A percentile compares a stretch with the other conserved stretches of the same genome.
phyloP scores from a whole-genome alignment of 1,140 invertebrate genomes.

The Mactra quadrangularis region DNA sequence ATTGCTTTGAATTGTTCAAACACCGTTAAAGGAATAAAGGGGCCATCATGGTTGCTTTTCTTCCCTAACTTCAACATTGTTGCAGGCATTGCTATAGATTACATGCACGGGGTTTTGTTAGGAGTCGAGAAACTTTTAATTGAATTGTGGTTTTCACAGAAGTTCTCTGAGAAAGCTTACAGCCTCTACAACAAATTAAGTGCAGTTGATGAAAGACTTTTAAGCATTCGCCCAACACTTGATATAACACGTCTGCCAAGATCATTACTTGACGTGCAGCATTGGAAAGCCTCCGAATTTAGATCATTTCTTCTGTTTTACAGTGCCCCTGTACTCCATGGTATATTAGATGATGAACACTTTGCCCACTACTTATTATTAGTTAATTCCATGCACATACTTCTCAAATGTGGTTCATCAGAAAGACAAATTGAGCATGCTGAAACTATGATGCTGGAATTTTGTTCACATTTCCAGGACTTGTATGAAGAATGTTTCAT shows the following conservation, averaged over 20 bases:
- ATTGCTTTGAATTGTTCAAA: not conserved
- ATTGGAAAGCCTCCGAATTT: constrained; percentile 68
- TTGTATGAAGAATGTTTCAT: constrained; percentile 58
- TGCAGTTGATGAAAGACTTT: constrained; percentile 45
- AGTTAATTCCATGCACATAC: constrained; percentile 53
- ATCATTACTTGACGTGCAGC: constrained; percentile 49
- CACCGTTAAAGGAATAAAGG: constrained; percentile 58
- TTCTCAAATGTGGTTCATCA: constrained; percentile 46
- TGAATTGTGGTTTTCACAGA: constrained; percentile 50
- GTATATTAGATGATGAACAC: constrained; percentile 26
- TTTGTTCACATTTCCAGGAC: constrained; percentile 24
- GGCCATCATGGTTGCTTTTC: constrained; percentile 44
- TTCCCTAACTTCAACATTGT: constrained; percentile 60
- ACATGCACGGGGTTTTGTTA: constrained; percentile 67
- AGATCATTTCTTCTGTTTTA: constrained; percentile 63
- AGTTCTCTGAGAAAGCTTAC: constrained; percentile 5
- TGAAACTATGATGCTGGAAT: constrained; percentile 41
- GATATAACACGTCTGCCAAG: constrained; percentile 63
- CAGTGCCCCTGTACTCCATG: constrained; percentile 49
- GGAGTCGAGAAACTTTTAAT: constrained; percentile 60
- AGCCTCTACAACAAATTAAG: constrained; percentile 2
- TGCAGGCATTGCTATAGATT: constrained; percentile 63
- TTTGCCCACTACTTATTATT: constrained; percentile 57
- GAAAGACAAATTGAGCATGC: constrained; percentile 49
- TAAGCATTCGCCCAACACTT: constrained; percentile 43